phyloP scores from a whole-genome alignment of 2,888 invertebrate genomes.

The Stenchaetothrips biformis region DNA sequence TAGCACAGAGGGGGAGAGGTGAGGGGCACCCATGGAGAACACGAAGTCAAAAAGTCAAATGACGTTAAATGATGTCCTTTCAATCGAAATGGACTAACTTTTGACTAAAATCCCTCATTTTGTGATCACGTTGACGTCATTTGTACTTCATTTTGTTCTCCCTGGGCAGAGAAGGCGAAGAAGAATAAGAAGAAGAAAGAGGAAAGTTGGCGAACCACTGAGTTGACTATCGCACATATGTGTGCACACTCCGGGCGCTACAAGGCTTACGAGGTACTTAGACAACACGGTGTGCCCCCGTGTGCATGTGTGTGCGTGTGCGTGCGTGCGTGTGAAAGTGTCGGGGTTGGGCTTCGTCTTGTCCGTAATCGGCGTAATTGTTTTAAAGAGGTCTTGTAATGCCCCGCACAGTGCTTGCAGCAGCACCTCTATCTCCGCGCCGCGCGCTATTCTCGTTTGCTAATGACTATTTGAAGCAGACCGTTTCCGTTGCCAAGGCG shows the following conservation, averaged over 20 bases:
- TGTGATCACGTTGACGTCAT: background rate
- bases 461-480: slow-evolving; percentile 20
- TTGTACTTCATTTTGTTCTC: background rate
- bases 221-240: slow-evolving; percentile 1
- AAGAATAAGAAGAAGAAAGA: background rate
- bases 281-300: background rate
- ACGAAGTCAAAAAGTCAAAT: too few relatives aligned
- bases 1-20: too few relatives aligned
- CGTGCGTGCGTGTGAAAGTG: background rate
- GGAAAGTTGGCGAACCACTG: background rate
- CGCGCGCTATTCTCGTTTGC: background rate
- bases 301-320: background rate
- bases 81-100: too few relatives aligned
- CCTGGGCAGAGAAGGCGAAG: background rate
- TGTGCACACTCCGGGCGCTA: background rate
- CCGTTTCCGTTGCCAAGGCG: background rate
- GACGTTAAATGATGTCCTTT: too few relatives aligned
- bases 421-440: background rate
- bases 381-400: slow-evolving; percentile 24
- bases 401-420: background rate
- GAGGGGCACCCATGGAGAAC: too few relatives aligned
- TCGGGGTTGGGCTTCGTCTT: background rate
- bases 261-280: slow-evolving; percentile 21
- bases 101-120: too few relatives aligned
- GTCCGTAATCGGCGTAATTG: slow-evolving; percentile 21